Evolutionary conservation across 2,888 invertebrate species (phyloP), one percentile per base, ranked within the genome.

Genomic region (Nomada ruficornis): DNA sequence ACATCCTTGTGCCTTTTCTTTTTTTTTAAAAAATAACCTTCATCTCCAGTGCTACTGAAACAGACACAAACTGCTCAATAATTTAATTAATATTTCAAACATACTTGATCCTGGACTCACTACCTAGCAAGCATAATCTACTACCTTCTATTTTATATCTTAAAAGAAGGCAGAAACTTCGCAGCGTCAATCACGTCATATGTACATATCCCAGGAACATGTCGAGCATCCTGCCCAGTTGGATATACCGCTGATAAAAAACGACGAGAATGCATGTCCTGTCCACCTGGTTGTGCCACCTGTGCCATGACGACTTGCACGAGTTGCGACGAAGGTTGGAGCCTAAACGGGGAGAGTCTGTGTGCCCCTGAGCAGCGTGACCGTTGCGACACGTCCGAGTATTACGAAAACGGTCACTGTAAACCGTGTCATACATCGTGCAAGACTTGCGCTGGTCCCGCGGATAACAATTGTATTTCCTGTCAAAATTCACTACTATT

Each of bases 371-470:
- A 95, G 71, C 96, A 96, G 77, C 96, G 96, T 79, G 96, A 96
- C 55, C 96, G 95, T 79, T 98, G 98, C 91, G 95, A 95, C 47
- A 88, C 50, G 3, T 88, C 89, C 23, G 97, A 97, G 94, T 97
- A 97, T 94, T 96, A 95, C 89, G 97, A 97, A 90, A 95, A 95
- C 65, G 95, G 95, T 59, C 95, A 95, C 63, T 98, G 98, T 93
- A 96, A 96, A 82, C 95, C 95, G 4, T 98, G 98, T 91, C 96
- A 97, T 91, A 95, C 95, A 2, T 96, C 96, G 0, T 98, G 98
- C 90, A 97, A 97, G 84, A 96, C 96, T n/a, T 98, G 98, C 92
- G 96, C 96, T 82, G 98, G 97, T 0, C 95, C 96, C 5, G 95
- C 96, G n/a, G 96, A 96, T 50, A 95, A 95, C 57, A 95, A 96